Base-by-base conservation (phyloP, 2,113 vertebrate genomes). In the Rhinoderma darwinii region DNA sequence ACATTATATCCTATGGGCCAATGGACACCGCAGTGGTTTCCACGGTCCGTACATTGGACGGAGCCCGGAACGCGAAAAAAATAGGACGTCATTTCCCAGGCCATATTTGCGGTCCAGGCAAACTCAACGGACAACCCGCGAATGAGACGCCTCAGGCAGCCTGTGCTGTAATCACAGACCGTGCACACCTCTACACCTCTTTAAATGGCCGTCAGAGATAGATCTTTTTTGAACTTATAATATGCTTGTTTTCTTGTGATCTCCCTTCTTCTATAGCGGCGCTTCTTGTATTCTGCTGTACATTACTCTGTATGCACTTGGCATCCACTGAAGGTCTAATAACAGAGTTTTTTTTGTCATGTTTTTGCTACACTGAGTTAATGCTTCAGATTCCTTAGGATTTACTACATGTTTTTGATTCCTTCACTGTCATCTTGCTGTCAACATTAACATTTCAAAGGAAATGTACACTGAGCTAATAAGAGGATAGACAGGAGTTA, bases 361-460 rank as follows among this genome's bases (percentile, higher is more conserved):
- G 39, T 82, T 54, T 47, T 37, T 51, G 30, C 27, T 54, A 27
- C 66, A 54, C 43, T 54, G 44, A 44, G 63, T 44, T 54, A 83
- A 20, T 72, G 63, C 50, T 81, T 14, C 32, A 61, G 54, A 81
- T 81, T 81, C 47, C 20, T 61, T 18, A 41, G 37, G 51, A 80
- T 39, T 20, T 59, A 59, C n/a, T 59, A 59, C 41, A 61, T 81
- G 30, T 81, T 81, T 82, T 68, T 41, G 32, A 22, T 82, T 68
- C 27, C 61, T n/a, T 25, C 12, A 25, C 32, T 82, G 61, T 68
- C 61, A 82, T 82, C 59, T 68, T 22, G 7, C 56, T 44, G 61
- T 82, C 80, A 82, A 43, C n/a, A 68, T 66, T 82, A 82, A 15
- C 80, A 82, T 82, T 82, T 82, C 80, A 82, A 82, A 47, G 47